Conservation (phyloP, 2,113 vertebrate genomes). For the Anseranas semipalmata region DNA sequence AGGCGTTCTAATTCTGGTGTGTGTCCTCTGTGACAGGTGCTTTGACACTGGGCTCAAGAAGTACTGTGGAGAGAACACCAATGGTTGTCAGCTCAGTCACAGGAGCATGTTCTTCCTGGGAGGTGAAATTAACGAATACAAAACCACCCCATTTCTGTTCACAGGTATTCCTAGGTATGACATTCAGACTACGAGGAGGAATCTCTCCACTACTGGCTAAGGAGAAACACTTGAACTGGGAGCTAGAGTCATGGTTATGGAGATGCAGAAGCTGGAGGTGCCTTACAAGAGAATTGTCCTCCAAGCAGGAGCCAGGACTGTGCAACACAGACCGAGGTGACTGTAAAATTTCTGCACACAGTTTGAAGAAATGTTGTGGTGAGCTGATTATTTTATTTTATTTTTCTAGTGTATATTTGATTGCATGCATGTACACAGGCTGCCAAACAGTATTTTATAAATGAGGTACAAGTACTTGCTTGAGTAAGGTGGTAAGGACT, state of each 20-base stretch:
- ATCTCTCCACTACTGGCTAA: not conserved
- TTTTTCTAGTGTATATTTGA: not conserved
- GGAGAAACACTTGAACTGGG: not conserved
- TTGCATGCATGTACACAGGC: not conserved
- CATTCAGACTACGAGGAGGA: not conserved
- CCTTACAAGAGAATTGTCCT: not conserved
- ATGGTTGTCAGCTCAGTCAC: not conserved
- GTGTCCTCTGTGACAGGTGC: too few species aligned
- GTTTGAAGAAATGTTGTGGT: not conserved
- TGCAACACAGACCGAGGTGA: fast-evolving
- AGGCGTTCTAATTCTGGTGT: too few species aligned
- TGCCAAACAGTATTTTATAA: not conserved
- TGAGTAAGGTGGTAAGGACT: not conserved
- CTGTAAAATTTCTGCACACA: not conserved
- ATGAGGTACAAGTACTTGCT: not conserved
- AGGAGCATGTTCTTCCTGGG: not conserved
- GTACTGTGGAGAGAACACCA: not conserved
- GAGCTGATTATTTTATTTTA: not conserved
- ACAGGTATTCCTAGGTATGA: not conserved
- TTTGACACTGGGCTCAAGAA: not conserved
- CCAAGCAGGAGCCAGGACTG: not conserved
- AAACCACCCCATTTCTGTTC: fast-evolving
- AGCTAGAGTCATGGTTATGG: not conserved
- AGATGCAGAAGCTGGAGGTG: not conserved
- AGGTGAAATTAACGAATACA: not conserved